Evolutionary conservation across 1,140 invertebrate species (phyloP).

Genomic region (Brachystomella parvula): DNA sequence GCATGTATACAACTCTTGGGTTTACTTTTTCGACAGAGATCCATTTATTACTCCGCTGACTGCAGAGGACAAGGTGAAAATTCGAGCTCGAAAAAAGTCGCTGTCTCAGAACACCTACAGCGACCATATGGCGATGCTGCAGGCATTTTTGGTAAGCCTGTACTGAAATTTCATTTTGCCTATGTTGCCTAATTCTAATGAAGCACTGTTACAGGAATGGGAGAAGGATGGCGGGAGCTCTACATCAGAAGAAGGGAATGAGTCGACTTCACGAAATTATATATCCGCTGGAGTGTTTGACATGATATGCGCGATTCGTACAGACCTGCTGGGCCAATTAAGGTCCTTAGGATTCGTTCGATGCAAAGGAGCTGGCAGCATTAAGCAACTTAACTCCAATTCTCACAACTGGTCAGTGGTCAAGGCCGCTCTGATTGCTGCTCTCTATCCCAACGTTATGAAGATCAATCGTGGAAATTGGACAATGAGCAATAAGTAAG

Average conservation of each 20-base stretch:
- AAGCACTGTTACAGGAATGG: conserved; percentile 27
- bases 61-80: conserved; percentile 56
- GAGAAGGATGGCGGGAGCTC: not conserved
- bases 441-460: conserved; percentile 74
- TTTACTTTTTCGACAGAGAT: conserved; percentile 50
- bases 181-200: not conserved
- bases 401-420: conserved; percentile 85
- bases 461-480: conserved; percentile 50
- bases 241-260: not conserved
- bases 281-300: conserved; percentile 77
- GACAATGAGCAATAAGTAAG: not conserved
- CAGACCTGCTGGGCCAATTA: conserved; percentile 75
- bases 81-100: conserved; percentile 54
- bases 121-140: conserved; percentile 82
- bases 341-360: conserved; percentile 74
- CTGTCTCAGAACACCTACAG: conserved; percentile 70
- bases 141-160: conserved; percentile 66
- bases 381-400: conserved; percentile 70
- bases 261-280: conserved; percentile 52
- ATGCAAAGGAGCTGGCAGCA: conserved; percentile 61
- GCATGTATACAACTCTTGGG: not conserved
- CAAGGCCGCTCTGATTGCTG: conserved; percentile 77
- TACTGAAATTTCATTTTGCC: conserved; percentile 2
- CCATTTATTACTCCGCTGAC: conserved; percentile 68
- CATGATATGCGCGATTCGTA: conserved; percentile 67